Conservation (phyloP, 2,888 invertebrate species). For the Coenonympha arcania region DNA sequence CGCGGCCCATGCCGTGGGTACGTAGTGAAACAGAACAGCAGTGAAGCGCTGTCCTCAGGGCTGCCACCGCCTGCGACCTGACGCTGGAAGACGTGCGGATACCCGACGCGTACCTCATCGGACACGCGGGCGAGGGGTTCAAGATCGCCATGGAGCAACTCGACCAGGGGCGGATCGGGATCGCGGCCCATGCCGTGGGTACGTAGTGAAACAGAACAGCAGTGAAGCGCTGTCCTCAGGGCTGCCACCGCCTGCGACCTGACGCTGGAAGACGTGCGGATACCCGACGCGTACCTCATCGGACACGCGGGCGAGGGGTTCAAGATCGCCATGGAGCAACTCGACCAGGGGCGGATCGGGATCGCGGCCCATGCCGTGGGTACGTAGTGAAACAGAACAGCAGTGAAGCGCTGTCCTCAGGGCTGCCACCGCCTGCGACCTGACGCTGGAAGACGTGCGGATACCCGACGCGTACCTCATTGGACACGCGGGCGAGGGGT, state of each 20-base stretch:
- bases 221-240: slow-evolving; percentile 53
- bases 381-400: slow-evolving; percentile 34
- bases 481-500: slow-evolving; percentile 77
- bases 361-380: slow-evolving; percentile 84
- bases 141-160: slow-evolving; percentile 81
- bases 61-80: slow-evolving; percentile 80
- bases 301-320: slow-evolving; percentile 78
- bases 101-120: slow-evolving; percentile 67
- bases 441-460: slow-evolving; percentile 79
- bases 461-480: slow-evolving; percentile 72
- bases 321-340: slow-evolving; percentile 80
- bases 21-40: slow-evolving; percentile 46
- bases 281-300: slow-evolving; percentile 71
- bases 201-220: slow-evolving; percentile 45
- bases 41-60: slow-evolving; percentile 61
- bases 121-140: slow-evolving; percentile 78
- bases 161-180: slow-evolving; percentile 82
- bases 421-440: slow-evolving; percentile 80
- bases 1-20: slow-evolving; percentile 81
- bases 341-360: slow-evolving; percentile 82
- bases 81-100: slow-evolving; percentile 79
- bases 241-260: slow-evolving; percentile 81
- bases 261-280: slow-evolving; percentile 77
- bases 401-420: slow-evolving; percentile 41
- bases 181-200: slow-evolving; percentile 83